Base-by-base conservation (phyloP, 2,113 vertebrate species). In the Corynorhinus townsendii region DNA sequence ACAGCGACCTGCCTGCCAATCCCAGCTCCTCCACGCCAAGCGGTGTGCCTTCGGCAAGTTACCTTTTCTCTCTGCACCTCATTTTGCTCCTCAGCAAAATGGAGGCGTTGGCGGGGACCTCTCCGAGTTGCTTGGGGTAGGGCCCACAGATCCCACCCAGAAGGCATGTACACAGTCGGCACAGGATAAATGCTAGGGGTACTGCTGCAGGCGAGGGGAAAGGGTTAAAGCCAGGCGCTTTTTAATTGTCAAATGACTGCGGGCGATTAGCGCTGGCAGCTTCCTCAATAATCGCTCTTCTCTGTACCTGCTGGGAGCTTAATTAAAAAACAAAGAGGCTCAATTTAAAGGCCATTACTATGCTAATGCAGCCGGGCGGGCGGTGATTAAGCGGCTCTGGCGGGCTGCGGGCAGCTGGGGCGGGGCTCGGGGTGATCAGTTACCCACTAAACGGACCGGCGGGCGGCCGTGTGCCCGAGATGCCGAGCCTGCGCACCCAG, bases 271-370 rank as follows among this genome's bases (percentile, higher is more conserved):
- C 98, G 98, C 98, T 99, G 99, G 99, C 98, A 99, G 99, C 98
- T 99, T 98, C 99, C 98, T 99, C 98, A 99, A 99, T 99, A 99
- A 99, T 99, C 99, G 99, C 99, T 99, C 99, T 99, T 99, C 99
- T 99, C 99, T 99, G 99, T 99, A 99, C 99, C 99, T 99, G 99
- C 99, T 99, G 99, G 99, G 99, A 99, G 99, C 99, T 99, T 99
- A 99, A 99, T 99, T 99, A 99, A 99, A 99, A 99, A 99, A 99
- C 99, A 99, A 99, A 99, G 99, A 99, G 99, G 99, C 99, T 99
- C 99, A 99, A 99, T 99, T 99, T 99, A 99, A 99, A 99, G 99
- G 99, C 99, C 99, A 99, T 99, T 99, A 99, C 99, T 99, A 99
- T 99, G 99, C 99, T 99, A 99, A 99, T 99, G 99, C 98, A 96